Evolutionary conservation across 2,113 vertebrate species (phyloP).

Genomic region (Epinephelus moara): DNA sequence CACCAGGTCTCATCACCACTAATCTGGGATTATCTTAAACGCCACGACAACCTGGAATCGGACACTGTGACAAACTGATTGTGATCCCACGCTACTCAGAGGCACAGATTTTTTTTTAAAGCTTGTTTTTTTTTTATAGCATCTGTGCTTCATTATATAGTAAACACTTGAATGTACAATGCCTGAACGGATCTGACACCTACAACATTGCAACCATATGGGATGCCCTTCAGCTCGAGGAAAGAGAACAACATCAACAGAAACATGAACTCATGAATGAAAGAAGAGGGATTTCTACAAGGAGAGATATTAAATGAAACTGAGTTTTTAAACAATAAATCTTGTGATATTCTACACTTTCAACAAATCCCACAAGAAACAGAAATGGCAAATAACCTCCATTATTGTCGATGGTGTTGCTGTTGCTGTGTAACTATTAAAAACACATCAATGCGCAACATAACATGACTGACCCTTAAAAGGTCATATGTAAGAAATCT

Average conservation of each 20-base stretch:
- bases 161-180: slow-evolving; percentile 32
- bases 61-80: slow-evolving; percentile 19
- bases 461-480: too few relatives aligned
- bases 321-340: background rate
- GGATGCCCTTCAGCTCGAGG: background rate
- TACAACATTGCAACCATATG: background rate
- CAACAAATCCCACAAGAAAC: background rate
- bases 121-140: slow-evolving; percentile 24
- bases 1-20: slow-evolving; percentile 41
- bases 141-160: slow-evolving; percentile 27
- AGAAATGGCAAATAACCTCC: background rate
- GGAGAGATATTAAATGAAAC: background rate
- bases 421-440: background rate
- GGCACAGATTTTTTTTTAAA: slow-evolving; percentile 25
- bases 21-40: slow-evolving; percentile 61
- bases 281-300: background rate
- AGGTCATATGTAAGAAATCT: too few relatives aligned
- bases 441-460: background rate
- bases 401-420: too few relatives aligned
- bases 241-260: background rate
- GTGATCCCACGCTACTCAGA: slow-evolving; percentile 40
- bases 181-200: slow-evolving; percentile 5
- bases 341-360: background rate
- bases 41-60: slow-evolving; percentile 39
- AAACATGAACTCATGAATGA: background rate